These are phyloP conservation scores for Onchidella celtica DNA, from an alignment of 2,888 invertebrate genomes.

Conservation along the genomic window DNA sequence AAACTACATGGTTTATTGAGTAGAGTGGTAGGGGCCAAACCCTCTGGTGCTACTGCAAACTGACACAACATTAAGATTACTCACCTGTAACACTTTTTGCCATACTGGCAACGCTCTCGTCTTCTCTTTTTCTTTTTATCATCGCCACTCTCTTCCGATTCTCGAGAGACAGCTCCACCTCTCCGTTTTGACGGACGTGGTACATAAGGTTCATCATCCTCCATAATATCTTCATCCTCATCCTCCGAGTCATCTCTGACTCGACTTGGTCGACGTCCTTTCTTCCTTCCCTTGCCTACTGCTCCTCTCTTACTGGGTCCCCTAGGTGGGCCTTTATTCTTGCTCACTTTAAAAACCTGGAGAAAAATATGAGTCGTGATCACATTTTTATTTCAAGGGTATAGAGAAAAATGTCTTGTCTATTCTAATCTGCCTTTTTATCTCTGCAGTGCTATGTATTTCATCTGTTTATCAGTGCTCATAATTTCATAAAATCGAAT, in stretches of 20 bases:
- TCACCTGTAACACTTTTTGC: slow-evolving; percentile 75
- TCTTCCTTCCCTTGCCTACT: slow-evolving; percentile 50
- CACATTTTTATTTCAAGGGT: too few relatives aligned
- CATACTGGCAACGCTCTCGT: slow-evolving; percentile 65
- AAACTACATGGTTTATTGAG: too few relatives aligned
- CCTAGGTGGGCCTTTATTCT: slow-evolving; percentile 11
- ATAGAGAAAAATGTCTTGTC: too few relatives aligned
- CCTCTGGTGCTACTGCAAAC: too few relatives aligned
- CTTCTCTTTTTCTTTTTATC: slow-evolving; percentile 49
- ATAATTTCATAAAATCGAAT: too few relatives aligned
- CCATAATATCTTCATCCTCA: slow-evolving; percentile 63
- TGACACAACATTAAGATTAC: too few relatives aligned
- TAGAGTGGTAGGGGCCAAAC: too few relatives aligned
- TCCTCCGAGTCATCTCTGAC: slow-evolving; percentile 55
- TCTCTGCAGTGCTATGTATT: too few relatives aligned
- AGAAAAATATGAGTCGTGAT: too few relatives aligned
- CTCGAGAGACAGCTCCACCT: slow-evolving; percentile 56
- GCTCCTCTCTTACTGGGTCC: slow-evolving; percentile 45
- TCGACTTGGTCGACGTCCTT: slow-evolving; percentile 45
- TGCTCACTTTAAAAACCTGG: slow-evolving; percentile 21
- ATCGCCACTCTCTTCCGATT: slow-evolving; percentile 54
- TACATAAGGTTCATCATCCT: slow-evolving; percentile 65
- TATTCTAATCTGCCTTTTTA: too few relatives aligned
- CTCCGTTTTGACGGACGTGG: slow-evolving; percentile 69
- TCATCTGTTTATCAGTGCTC: too few relatives aligned